Conservation (phyloP, 2,113 vertebrate genomes). For the Macaca mulatta region DNA sequence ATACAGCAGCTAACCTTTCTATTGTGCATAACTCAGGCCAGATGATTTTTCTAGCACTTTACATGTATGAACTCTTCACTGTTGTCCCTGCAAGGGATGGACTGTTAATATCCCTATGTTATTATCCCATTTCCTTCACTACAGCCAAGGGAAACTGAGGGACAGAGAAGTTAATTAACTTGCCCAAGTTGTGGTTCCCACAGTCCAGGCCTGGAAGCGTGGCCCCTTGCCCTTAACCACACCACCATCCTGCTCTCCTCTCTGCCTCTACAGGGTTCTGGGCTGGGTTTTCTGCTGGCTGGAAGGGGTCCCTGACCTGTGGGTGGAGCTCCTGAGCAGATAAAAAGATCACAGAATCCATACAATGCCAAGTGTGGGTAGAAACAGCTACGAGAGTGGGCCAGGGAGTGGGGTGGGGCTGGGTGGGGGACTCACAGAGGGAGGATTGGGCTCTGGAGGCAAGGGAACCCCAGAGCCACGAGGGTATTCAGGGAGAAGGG, state of each 20-base stretch:
- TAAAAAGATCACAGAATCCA: background rate
- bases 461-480: background rate
- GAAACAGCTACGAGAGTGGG: background rate
- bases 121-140: background rate
- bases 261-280: background rate
- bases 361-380: background rate
- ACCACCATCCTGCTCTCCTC: fast-evolving
- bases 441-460: background rate
- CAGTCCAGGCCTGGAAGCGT: too few relatives aligned
- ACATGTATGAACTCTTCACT: background rate
- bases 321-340: background rate
- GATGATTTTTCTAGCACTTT: background rate
- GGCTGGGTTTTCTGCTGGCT: background rate
- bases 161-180: background rate
- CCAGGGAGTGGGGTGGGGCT: background rate
- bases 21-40: too few relatives aligned
- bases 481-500: background rate
- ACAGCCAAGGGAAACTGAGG: background rate
- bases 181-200: background rate
- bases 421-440: background rate
- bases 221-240: background rate
- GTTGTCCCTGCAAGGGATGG: background rate
- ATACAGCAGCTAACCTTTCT: background rate
- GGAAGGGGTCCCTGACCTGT: background rate
- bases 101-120: too few relatives aligned